Evolutionary conservation across 2,113 vertebrate species (phyloP).

Genomic region (Apaloderma vittatum): DNA sequence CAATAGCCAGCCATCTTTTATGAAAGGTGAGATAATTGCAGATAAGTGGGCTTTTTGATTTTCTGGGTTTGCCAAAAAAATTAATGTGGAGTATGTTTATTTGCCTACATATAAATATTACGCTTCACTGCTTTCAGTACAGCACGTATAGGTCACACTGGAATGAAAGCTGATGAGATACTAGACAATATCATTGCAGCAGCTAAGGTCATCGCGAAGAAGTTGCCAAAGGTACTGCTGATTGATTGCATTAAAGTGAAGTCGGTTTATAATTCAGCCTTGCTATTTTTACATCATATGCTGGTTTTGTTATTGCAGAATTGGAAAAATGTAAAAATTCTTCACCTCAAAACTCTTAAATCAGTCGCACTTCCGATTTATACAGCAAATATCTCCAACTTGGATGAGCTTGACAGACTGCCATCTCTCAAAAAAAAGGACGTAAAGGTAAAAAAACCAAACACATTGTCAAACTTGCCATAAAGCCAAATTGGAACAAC

Average conservation of each 20-base stretch:
- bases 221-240: constrained; percentile 81
- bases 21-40: background rate
- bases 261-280: background rate
- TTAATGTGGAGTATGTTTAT: background rate
- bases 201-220: constrained; percentile 72
- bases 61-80: background rate
- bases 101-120: background rate
- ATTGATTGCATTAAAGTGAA: background rate
- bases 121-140: constrained; percentile 73
- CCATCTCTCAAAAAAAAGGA: background rate
- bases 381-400: constrained; percentile 75
- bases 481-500: background rate
- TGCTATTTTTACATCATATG: background rate
- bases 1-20: background rate
- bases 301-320: constrained; percentile 70
- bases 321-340: constrained; percentile 85
- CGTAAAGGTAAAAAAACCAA: constrained; percentile 41
- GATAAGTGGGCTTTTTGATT: background rate
- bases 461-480: background rate
- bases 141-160: constrained; percentile 82
- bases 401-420: constrained; percentile 50
- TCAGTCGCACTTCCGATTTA: constrained; percentile 89
- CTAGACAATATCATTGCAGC: constrained; percentile 82
- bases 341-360: constrained; percentile 88
- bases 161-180: constrained; percentile 83